Conservation (phyloP, 2,113 vertebrate species). For the Verasper variegatus region DNA sequence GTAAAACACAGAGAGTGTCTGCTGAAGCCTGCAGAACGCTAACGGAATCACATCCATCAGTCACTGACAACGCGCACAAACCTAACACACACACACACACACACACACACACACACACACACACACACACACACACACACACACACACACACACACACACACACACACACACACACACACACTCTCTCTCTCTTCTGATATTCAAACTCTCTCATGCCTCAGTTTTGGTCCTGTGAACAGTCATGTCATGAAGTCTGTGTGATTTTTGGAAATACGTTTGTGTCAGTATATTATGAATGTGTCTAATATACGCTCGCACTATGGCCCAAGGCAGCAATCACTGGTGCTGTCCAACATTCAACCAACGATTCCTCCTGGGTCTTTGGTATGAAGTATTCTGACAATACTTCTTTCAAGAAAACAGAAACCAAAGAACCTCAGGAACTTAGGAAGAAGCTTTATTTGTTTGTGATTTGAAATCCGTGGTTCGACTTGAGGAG, state of each 20-base stretch:
- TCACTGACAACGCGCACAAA: constrained; percentile 32
- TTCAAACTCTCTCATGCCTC: constrained; percentile 4
- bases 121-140: not conserved
- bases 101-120: not conserved
- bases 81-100: not conserved
- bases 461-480: constrained; percentile 6
- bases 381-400: not conserved
- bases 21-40: constrained; percentile 27
- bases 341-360: not conserved
- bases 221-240: constrained; percentile 1
- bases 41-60: constrained; percentile 46
- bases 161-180: not conserved
- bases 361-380: not conserved
- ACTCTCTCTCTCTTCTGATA: not conserved
- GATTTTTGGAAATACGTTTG: not conserved
- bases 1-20: constrained; percentile 46
- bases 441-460: not conserved
- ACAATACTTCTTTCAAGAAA: not conserved
- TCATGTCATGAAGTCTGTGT: not conserved
- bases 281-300: not conserved
- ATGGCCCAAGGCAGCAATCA: not conserved
- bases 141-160: constrained; percentile 6
- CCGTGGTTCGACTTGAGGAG: not conserved
- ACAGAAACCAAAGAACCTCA: not conserved
- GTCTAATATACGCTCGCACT: not conserved